These are phyloP conservation scores for Itoplectis maculator DNA, from an alignment of 2,888 invertebrate genomes.

Conservation along the genomic window DNA sequence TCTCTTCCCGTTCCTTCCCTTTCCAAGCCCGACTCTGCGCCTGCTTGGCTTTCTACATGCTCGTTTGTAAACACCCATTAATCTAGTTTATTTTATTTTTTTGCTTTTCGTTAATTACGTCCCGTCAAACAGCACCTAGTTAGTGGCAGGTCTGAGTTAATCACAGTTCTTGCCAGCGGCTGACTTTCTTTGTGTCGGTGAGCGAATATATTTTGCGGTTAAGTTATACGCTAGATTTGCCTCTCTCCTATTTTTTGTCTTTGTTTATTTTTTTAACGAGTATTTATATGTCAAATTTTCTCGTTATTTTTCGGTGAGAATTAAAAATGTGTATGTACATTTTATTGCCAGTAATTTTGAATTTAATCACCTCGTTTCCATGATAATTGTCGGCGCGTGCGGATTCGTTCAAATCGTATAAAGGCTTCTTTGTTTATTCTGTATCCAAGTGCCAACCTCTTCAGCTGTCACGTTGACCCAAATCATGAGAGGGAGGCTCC, in stretches of 20 bases:
- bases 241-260: too few species aligned
- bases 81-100: constrained; percentile 11
- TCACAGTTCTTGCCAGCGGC: neutral
- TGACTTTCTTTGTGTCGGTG: neutral
- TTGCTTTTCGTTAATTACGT: constrained; percentile 6
- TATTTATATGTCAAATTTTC: too few species aligned
- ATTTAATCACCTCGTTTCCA: neutral
- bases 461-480: constrained; percentile 24
- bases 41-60: neutral
- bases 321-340: neutral
- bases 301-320: neutral
- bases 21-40: neutral
- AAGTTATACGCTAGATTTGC: too few species aligned
- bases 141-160: neutral
- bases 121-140: constrained; percentile 10
- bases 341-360: neutral
- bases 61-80: neutral
- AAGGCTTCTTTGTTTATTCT: neutral
- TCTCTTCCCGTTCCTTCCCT: neutral
- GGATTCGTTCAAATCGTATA: neutral
- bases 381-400: constrained; percentile 1
- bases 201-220: too few species aligned
- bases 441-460: neutral
- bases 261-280: neutral
- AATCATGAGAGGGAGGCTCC: constrained; percentile 11